Conservation (phyloP, 2,113 vertebrate genomes). For the Bos javanicus region DNA sequence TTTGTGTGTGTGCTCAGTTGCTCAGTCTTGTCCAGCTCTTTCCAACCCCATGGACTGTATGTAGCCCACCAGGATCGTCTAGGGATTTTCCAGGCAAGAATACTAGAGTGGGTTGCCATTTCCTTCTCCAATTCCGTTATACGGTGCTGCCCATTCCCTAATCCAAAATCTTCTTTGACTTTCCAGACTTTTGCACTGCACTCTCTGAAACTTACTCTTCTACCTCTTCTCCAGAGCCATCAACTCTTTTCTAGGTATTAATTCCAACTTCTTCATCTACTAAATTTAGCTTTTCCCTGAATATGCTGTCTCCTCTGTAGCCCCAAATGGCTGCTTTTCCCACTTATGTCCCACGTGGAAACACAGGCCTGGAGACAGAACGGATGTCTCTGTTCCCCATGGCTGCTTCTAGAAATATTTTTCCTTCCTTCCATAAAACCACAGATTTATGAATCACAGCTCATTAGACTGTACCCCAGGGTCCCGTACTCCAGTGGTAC, state of each 20-base stretch:
- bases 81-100: neutral
- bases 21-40: neutral
- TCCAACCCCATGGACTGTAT: neutral
- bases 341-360: neutral
- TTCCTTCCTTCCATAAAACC: neutral
- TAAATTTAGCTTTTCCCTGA: neutral
- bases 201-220: neutral
- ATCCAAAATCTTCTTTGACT: neutral
- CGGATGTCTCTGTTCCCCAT: neutral
- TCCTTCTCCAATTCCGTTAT: neutral
- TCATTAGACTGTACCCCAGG: neutral
- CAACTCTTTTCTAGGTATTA: neutral
- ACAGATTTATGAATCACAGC: neutral
- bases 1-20: accelerated
- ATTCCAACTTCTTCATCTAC: neutral
- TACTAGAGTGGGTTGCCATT: neutral
- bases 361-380: neutral
- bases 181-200: neutral
- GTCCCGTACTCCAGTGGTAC: neutral
- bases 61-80: neutral
- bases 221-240: neutral
- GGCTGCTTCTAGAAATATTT: neutral
- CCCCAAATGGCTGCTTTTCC: neutral
- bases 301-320: neutral
- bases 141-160: neutral